These are phyloP conservation scores for Rhynchomys soricoides DNA, from an alignment of 2,113 vertebrate genomes.

Conservation along the genomic window DNA sequence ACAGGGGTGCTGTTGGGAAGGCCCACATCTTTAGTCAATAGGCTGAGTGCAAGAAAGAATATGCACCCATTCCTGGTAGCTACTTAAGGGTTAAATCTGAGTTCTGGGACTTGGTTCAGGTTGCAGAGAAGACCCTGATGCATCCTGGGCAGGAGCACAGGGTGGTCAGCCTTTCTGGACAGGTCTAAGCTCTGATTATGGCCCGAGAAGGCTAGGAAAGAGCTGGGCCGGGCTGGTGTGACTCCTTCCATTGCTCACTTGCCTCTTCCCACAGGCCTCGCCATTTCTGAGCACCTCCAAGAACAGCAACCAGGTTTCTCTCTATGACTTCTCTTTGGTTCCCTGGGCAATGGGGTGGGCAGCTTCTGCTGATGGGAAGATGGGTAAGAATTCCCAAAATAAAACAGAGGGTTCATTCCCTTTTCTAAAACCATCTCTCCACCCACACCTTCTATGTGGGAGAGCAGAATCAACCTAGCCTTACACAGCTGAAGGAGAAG, in stretches of 20 bases:
- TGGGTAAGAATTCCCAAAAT: background rate
- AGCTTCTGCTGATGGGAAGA: background rate
- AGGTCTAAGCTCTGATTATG: background rate
- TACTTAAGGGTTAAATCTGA: background rate
- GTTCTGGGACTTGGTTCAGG: background rate
- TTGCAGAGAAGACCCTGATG: background rate
- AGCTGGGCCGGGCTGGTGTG: background rate
- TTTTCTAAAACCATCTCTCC: background rate
- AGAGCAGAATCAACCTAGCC: background rate
- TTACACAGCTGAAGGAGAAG: background rate
- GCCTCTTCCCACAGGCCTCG: slow-evolving; percentile 75
- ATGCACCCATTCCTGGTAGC: background rate
- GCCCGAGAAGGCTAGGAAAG: background rate
- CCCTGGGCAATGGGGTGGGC: background rate
- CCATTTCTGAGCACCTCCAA: slow-evolving; percentile 85
- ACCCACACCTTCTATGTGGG: background rate
- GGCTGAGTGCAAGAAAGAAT: background rate
- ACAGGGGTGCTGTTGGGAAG: background rate
- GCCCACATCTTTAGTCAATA: background rate
- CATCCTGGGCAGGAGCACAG: background rate
- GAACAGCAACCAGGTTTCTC: slow-evolving; percentile 81
- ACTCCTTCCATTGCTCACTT: rapidly evolving
- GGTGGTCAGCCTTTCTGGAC: background rate
- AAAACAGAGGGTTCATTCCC: background rate
- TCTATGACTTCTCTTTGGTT: background rate